These are phyloP conservation scores for Bombylius major DNA, from an alignment of 2,888 invertebrate species.

Conservation along the genomic window DNA sequence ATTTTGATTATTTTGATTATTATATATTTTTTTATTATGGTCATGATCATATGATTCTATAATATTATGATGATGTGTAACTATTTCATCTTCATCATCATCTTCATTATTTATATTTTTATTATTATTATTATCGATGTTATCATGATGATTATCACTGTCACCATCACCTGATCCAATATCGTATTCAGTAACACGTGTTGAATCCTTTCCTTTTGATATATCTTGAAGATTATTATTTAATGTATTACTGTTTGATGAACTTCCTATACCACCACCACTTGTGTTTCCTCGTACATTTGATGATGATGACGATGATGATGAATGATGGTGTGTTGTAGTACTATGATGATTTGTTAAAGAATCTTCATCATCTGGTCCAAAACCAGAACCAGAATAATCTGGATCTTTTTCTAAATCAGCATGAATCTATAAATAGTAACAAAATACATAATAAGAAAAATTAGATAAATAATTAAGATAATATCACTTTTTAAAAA, in stretches of 20 bases:
- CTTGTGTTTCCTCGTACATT: constrained; percentile 10
- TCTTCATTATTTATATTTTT: constrained; percentile 11
- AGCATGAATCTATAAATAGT: constrained; percentile 30
- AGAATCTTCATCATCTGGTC: constrained; percentile 68
- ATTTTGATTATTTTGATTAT: constrained; percentile 8
- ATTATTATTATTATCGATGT: too few species aligned
- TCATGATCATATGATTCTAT: constrained; percentile 3
- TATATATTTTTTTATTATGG: background rate
- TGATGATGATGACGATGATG: constrained; percentile 5
- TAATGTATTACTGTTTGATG: constrained; percentile 1
- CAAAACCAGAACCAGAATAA: constrained; percentile 76
- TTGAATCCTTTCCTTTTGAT: constrained; percentile 21
- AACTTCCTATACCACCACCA: background rate
- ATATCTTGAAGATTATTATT: constrained; percentile 27
- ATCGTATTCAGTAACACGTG: constrained; percentile 12
- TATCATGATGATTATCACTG: constrained; percentile 18
- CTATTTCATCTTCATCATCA: constrained; percentile 13
- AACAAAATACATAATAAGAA: constrained; percentile 15
- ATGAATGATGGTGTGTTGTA: constrained; percentile 16
- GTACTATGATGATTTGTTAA: constrained; percentile 27
- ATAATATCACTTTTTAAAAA: background rate
- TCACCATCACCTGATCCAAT: constrained; percentile 21
- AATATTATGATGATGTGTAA: constrained; percentile 4
- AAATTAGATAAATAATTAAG: background rate
- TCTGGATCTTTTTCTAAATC: constrained; percentile 55